phyloP scores from a whole-genome alignment of 2,888 invertebrate species.

The Eugnorisma glareosa region DNA sequence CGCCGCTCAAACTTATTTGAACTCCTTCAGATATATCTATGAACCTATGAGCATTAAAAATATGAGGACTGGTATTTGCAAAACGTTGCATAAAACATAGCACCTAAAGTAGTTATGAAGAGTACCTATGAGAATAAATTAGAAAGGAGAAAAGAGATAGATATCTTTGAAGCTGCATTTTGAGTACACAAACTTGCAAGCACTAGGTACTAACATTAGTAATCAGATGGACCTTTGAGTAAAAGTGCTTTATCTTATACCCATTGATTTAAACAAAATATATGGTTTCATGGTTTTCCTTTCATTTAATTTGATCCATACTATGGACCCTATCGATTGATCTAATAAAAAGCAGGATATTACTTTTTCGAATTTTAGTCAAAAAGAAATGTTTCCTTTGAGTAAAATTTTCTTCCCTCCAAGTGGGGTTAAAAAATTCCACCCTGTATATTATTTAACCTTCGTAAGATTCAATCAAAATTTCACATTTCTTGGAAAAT shows the following conservation, averaged over 20 bases:
- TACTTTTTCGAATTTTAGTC: no score
- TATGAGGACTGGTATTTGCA: neutral
- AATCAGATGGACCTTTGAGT: no score
- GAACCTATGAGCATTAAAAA: conserved; percentile 3
- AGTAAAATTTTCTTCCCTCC: no score
- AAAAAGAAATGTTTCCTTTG: no score
- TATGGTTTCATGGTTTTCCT: no score
- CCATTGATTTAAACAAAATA: no score
- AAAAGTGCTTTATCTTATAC: no score
- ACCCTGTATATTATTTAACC: neutral
- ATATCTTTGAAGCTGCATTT: neutral
- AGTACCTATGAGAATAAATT: neutral
- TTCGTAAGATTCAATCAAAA: neutral
- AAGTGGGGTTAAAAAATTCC: no score
- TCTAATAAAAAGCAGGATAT: no score
- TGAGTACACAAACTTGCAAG: neutral
- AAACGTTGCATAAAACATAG: conserved; percentile 15
- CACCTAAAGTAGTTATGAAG: conserved; percentile 3
- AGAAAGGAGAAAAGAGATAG: neutral
- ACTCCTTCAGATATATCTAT: neutral
- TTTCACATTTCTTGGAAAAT: neutral
- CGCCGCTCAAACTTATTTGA: neutral
- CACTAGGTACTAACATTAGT: no score
- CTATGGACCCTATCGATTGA: no score
- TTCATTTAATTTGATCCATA: no score